Evolutionary conservation across 1,140 invertebrate species (phyloP).

Genomic region (Formica selysi): DNA sequence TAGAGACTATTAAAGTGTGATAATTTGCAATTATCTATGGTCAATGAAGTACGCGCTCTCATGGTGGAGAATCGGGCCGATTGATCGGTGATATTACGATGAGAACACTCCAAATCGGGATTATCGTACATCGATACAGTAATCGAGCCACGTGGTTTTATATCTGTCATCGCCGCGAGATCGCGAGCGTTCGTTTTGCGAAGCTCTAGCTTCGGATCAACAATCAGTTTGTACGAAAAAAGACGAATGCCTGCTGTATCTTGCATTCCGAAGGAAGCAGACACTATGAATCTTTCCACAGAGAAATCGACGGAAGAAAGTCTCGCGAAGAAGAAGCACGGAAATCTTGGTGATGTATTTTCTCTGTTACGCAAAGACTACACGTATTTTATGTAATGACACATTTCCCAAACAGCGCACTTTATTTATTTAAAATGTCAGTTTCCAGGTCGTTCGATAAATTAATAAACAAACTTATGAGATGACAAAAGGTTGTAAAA

Average conservation of each 20-base stretch:
- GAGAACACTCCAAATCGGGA: slow-evolving; percentile 31
- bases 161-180: slow-evolving; percentile 4
- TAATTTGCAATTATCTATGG: slow-evolving; percentile 36
- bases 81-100: slow-evolving; percentile 6
- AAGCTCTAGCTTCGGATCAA: background rate
- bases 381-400: background rate
- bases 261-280: background rate
- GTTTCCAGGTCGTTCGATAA: background rate
- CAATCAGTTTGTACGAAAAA: background rate
- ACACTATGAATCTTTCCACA: background rate
- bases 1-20: slow-evolving; percentile 37
- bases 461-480: background rate
- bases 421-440: background rate
- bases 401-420: slow-evolving; percentile 3
- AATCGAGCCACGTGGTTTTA: slow-evolving; percentile 17
- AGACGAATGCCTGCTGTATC: background rate
- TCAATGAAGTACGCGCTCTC: slow-evolving; percentile 20
- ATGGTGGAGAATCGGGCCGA: slow-evolving; percentile 18
- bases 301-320: background rate
- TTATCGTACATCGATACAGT: slow-evolving; percentile 33
- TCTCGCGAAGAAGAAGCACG: background rate
- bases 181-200: background rate
- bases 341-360: background rate
- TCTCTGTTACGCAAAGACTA: background rate
- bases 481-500: slow-evolving; percentile 2